phyloP scores from a whole-genome alignment of 2,797 vertebrate species.

The Spinibarbus caldwelli region DNA sequence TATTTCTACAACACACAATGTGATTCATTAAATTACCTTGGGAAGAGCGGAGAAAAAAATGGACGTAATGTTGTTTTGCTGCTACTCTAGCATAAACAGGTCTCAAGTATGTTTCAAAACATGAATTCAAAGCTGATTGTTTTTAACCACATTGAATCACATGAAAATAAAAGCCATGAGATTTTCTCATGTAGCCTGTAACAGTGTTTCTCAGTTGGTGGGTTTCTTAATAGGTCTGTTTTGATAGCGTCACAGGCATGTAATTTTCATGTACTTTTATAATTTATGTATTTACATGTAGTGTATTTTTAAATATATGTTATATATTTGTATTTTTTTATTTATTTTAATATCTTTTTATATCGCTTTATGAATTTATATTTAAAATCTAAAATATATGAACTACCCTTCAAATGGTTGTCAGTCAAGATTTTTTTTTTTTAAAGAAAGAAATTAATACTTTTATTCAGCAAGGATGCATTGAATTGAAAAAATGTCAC shows the following conservation, averaged over 20 bases:
- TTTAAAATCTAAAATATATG: neutral
- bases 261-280: neutral
- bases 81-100: neutral
- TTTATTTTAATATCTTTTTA: too few species aligned
- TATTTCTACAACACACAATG: neutral
- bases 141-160: conserved; percentile 17
- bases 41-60: neutral
- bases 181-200: neutral
- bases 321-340: neutral
- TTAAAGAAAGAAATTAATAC: neutral
- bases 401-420: neutral
- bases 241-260: neutral
- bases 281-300: neutral
- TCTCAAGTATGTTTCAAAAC: neutral
- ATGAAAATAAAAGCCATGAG: conserved; percentile 16
- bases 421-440: neutral
- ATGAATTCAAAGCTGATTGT: neutral
- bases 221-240: neutral
- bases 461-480: neutral
- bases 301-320: neutral
- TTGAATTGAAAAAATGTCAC: neutral
- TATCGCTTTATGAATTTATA: neutral
- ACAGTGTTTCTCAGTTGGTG: conserved; percentile 14
- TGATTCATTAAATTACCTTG: neutral
- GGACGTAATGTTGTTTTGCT: neutral